Conservation (phyloP, 2,888 invertebrate genomes). For the Dinocampus coccinellae region DNA sequence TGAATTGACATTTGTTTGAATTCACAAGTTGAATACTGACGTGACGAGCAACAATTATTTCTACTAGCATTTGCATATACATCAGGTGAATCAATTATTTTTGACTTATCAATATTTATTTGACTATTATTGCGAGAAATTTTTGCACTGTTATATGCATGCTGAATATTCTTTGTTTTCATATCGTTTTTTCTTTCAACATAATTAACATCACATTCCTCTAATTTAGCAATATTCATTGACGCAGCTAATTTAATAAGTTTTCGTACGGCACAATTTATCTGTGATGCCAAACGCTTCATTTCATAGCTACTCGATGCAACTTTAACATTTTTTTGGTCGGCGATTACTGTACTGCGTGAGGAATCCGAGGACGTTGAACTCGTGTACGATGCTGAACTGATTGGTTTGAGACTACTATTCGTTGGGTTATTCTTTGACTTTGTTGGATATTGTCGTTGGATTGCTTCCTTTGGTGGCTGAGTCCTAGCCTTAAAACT, state of each 20-base stretch:
- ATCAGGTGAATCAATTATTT: neutral
- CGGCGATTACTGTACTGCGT: neutral
- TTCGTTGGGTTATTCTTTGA: slow-evolving; percentile 3
- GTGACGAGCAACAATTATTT: neutral
- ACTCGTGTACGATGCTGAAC: neutral
- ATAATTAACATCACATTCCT: neutral
- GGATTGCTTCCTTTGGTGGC: neutral
- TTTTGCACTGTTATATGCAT: neutral
- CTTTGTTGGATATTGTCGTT: neutral
- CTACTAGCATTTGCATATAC: neutral
- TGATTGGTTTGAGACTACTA: neutral
- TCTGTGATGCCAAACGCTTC: neutral
- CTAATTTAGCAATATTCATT: neutral
- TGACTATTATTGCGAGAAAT: neutral
- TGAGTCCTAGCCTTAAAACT: neutral
- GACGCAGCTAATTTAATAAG: neutral
- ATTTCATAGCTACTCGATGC: neutral
- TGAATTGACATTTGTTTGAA: neutral
- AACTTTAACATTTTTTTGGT: neutral
- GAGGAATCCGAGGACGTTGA: neutral
- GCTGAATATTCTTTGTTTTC: neutral
- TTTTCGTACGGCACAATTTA: neutral
- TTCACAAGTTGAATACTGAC: neutral
- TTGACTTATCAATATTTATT: neutral
- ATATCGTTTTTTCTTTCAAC: neutral